Evolutionary conservation across 1,140 invertebrate species (phyloP), one percentile per base, ranked within the genome.

Genomic region (Cyclargus thomasi): DNA sequence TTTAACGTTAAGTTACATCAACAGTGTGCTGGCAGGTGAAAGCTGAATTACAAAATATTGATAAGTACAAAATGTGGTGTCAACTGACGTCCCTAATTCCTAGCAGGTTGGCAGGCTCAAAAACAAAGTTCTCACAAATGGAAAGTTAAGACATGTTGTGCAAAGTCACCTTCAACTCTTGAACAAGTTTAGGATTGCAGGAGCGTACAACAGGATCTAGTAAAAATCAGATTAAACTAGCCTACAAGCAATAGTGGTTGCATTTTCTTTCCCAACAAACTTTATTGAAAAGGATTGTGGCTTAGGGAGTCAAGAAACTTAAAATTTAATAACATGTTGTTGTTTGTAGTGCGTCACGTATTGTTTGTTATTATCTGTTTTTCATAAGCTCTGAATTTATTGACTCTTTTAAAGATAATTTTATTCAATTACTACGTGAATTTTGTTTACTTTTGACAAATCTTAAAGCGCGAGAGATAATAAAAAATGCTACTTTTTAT

Each of bases 141-240:
- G 17, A 59, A 20, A 59, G 55, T 59, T 59, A 21, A 20, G 55
- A 59, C 55, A 21, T 59, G 4, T 59, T 59, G 10, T 21, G 18
- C 18, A 18, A 59, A 59, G 17, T 59, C 55, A 59, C 18, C 55
- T 59, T 18, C 18, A 55, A 55, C 53, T 55, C 8, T 55, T 18
- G 53, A 17, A 55, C n/a, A 20, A 17, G 53, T 55, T 17, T 55
- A 55, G 55, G 1, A 18, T 22, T 11, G 17, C 55, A 20, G 53
- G 53, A 17, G 47, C 29, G 5, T 29, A 29, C 29, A 8, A 29
- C 14, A 47, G 39, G 39, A 47, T 47, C 39, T 11, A 47, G 20
- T 59, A 59, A 20, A 20, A 59, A 59, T 7, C 18, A 17, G 55
- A 59, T 55, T 55, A 55, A 55, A 20, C 20, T 8, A 20, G 55